These are phyloP conservation scores for Ramphastos sulfuratus DNA, from an alignment of 2,113 vertebrate genomes.

Conservation along the genomic window DNA sequence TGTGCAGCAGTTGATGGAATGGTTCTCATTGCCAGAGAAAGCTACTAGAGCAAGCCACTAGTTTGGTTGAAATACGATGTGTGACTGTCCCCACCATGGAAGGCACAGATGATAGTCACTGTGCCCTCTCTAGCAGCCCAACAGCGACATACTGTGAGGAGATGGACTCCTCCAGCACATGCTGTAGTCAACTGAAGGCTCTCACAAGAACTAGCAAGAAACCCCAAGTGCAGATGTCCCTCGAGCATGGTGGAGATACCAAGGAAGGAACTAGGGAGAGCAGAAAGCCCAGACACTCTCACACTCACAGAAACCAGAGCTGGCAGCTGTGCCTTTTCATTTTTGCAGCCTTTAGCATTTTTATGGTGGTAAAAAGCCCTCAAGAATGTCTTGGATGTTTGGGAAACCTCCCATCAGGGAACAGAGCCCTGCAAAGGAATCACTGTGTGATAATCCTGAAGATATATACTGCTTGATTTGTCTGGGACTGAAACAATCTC, in stretches of 20 bases:
- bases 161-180: background rate
- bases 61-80: background rate
- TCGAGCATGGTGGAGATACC: background rate
- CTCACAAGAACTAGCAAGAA: background rate
- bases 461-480: slow-evolving; percentile 9
- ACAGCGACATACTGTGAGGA: background rate
- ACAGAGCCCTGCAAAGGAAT: background rate
- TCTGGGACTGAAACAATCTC: background rate
- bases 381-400: slow-evolving; percentile 22
- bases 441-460: background rate
- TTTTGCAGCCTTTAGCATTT: slow-evolving; percentile 1
- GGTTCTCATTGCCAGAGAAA: background rate
- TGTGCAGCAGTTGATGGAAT: background rate
- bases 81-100: background rate
- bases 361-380: background rate
- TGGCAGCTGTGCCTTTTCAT: background rate
- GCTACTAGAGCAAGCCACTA: background rate
- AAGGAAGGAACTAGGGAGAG: background rate
- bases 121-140: background rate
- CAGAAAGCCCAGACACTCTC: background rate
- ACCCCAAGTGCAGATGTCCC: background rate
- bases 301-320: background rate
- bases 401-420: slow-evolving; percentile 2
- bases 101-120: background rate
- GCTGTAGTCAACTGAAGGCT: background rate